phyloP scores from a whole-genome alignment of 1,140 invertebrate genomes.

The Drosophila mayri region DNA sequence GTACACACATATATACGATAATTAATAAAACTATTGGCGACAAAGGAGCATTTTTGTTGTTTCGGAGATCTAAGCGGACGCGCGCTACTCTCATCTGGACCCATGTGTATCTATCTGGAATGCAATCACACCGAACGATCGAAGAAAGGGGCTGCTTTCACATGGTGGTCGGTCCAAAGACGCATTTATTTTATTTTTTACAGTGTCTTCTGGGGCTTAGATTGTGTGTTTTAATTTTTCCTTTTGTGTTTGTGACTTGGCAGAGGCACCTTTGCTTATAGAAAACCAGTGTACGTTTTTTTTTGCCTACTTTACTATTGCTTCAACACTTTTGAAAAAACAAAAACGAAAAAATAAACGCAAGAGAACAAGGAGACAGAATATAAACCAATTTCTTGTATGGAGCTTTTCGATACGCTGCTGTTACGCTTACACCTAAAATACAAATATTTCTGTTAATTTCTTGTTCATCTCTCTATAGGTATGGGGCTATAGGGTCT shows the following conservation, averaged over 20 bases:
- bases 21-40: constrained; percentile 43
- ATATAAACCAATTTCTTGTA: constrained; percentile 19
- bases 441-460: constrained; percentile 46
- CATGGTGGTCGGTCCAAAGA: constrained; percentile 1
- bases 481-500: constrained; percentile 34
- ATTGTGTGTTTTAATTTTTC: constrained; percentile 8
- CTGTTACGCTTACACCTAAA: constrained; percentile 38
- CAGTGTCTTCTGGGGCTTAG: constrained; percentile 14
- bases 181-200: no score
- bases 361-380: constrained; percentile 9
- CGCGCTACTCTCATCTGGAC: constrained; percentile 13
- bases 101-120: constrained; percentile 46
- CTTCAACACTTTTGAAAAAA: constrained; percentile 31
- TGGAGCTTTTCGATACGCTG: constrained; percentile 29
- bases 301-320: constrained; percentile 41
- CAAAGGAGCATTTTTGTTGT: constrained; percentile 9
- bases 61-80: constrained; percentile 14
- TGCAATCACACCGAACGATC: constrained; percentile 51
- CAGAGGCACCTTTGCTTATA: constrained; percentile 51
- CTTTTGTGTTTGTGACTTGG: constrained; percentile 59
- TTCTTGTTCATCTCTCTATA: constrained; percentile 50
- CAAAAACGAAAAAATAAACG: constrained; percentile 16
- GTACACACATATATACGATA: constrained; percentile 12
- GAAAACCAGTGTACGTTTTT: constrained; percentile 56
- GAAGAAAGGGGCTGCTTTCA: constrained; percentile 4